Conservation (phyloP, 2,113 vertebrate genomes). For the Vidua macroura region DNA sequence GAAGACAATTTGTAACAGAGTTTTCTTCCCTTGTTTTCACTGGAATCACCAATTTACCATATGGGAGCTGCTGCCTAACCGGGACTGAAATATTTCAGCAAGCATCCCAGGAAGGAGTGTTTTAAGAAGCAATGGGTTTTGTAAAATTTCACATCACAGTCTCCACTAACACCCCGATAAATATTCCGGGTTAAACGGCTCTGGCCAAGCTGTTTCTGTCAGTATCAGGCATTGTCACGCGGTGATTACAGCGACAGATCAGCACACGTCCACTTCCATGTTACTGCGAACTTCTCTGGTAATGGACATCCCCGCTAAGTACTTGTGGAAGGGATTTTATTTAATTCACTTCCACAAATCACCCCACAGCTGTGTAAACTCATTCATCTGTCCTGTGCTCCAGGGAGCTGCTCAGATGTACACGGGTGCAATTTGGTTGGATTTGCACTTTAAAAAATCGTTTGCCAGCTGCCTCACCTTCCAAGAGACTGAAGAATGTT, state of each 20-base stretch:
- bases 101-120: neutral
- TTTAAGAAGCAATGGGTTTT: neutral
- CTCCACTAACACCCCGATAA: neutral
- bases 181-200: neutral
- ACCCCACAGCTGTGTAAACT: neutral
- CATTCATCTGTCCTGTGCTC: neutral
- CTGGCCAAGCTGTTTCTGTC: neutral
- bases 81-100: neutral
- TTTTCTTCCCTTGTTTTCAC: neutral
- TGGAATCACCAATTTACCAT: neutral
- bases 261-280: neutral
- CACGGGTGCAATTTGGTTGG: too few species aligned
- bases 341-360: neutral
- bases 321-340: neutral
- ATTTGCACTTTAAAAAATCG: neutral
- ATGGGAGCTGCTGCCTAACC: too few species aligned
- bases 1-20: neutral
- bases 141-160: neutral
- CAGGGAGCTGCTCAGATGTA: neutral
- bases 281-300: neutral
- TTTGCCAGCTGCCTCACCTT: neutral
- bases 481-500: neutral
- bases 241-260: neutral
- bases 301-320: neutral
- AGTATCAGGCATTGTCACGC: neutral